Base-by-base conservation (phyloP, 2,797 vertebrate species). In the Pterois miles region DNA sequence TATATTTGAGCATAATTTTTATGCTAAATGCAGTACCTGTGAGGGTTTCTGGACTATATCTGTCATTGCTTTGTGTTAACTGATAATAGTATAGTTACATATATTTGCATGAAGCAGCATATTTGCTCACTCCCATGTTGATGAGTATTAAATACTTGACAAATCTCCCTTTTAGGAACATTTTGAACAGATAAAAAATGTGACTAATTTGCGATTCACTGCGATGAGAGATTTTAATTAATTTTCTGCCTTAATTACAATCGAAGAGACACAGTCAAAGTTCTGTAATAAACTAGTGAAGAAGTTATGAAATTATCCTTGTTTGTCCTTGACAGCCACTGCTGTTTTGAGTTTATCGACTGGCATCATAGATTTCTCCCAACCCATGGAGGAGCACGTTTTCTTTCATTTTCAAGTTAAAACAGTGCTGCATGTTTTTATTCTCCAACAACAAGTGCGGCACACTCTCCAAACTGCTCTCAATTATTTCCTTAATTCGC, bases 401-500 rank as follows among this genome's bases (percentile, higher is more conserved):
- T 22, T 73, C 14, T 65, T 71, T 54, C 5, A 46, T 20, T 31
- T 63, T 71, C 8, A 34, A 75, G 14, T 34, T 52, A 54, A 67
- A 73, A 59, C 25, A 57, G 6, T 22, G 4, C n/a, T 34, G 10
- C 31, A 0, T 12, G 7, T 48, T 50, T 31, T 25, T 40, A 10
- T 48, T 18, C 13, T 20, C 3, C 3, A 43, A 43, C 25, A 71
- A 52, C 10, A 48, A 48, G 40, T 40, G 34, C 5, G 5, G 25
- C 58, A 11, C 23, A 11, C 23, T 29, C 53, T 53, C 23, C 8
- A 46, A 4, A n/a, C 69, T 38, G 13, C 75, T 52, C 34, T 53
- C 29, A 76, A 52, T 78, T 76, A 78, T 79, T 65, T 36, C 50
- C 40, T n/a, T 53, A 52, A 67, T 71, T 82, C 74, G 83, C 57